Base-by-base conservation (phyloP, 2,113 vertebrate species). In the Alethe castanea region DNA sequence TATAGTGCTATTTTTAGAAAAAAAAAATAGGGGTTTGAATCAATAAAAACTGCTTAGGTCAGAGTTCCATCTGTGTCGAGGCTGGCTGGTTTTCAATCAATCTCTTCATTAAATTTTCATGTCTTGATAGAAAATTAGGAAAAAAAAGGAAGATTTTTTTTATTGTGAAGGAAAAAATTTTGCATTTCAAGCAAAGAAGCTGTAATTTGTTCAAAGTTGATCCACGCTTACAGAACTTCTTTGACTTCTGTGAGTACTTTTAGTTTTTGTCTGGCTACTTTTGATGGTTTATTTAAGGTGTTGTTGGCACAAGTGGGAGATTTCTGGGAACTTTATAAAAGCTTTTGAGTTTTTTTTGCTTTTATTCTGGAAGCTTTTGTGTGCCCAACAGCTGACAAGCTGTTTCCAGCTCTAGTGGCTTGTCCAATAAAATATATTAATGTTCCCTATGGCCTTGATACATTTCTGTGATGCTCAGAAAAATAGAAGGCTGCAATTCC, bases 371-470 rank as follows among this genome's bases (percentile, higher is more conserved):
- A 87, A 96, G 57, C 2, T 3, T 86, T 91, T 2, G 0, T 6
- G 11, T 74, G 65, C 65, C 73, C 92, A 87, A 50, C 60, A 92
- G 77, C 84, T 84, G 84, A 87, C 65, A 91, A 94, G 70, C 56
- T 81, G 56, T 52, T 92, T 91, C 95, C 81, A 87, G 64, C 81
- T 87, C 73, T 47, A 66, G 81, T 5, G 2, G 40, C 52, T 81
- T 71, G 72, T 96, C 92, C 87, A 94, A 89, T 95, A 95, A 95
- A 94, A 95, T 71, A 89, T 79, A 91, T 78, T 81, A 95, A 91
- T 44, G 31, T 60, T 94, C 81, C 78, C 92, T 74, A 50, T 0
- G 0, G 92, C 90, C 69, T 38, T 22, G 48, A 84, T 94, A 62
- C 36, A n/a, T 82, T 88, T 87, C 90, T 92, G 84, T 65, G 81